Evolutionary conservation across 2,888 invertebrate species (phyloP), one percentile per base, ranked within the genome.

Genomic region (Nomada fabriciana): DNA sequence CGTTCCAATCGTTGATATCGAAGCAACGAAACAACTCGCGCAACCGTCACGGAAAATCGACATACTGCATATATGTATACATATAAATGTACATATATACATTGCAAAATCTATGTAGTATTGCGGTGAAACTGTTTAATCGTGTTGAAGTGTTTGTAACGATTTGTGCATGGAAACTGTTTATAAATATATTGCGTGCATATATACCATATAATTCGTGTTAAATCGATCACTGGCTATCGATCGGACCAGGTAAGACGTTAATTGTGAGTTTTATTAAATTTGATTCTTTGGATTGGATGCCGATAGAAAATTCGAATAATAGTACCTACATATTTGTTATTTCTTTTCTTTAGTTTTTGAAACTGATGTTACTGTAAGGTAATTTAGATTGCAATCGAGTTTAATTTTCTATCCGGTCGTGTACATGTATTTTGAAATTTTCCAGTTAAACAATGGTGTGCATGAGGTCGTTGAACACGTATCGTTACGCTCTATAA

Each of bases 1-100:
- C 64, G 68, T 70, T 74, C 69, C 70, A 74, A 77, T 70, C 75
- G 69, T 65, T 65, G 74, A 67, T 59, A 74, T 43, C 57, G 55
- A 61, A 67, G n/a, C 61, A 42, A 13, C n/a, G 73, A 43, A 69
- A 50, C 73, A 74, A 36, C 60, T 60, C 23, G 57, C 25, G 64
- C 52, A 11, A 43, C 36, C 23, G 47, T 11, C 11, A 13, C 36
- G 20, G 42, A 81, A 23, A 65, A 73, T 69, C n/a, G 23, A 13
- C 18, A 13, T n/a, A 36, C n/a, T 20, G 25, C 9, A 20, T 11
- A 15, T 60, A 15, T 42, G 10, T 13, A 29, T 5, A 29, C 5
- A 29, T 7, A 29, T 29, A 29, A 0, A 29, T 7, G 29, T 29
- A 7, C 29, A 29, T 29, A 29, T 29, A 7, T 29, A 0, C 29